Percentiles rank a stretch among this genome's conserved stretches.
Evolutionary conservation across 2,888 invertebrate genomes (phyloP).

Genomic region (Actias luna): DNA sequence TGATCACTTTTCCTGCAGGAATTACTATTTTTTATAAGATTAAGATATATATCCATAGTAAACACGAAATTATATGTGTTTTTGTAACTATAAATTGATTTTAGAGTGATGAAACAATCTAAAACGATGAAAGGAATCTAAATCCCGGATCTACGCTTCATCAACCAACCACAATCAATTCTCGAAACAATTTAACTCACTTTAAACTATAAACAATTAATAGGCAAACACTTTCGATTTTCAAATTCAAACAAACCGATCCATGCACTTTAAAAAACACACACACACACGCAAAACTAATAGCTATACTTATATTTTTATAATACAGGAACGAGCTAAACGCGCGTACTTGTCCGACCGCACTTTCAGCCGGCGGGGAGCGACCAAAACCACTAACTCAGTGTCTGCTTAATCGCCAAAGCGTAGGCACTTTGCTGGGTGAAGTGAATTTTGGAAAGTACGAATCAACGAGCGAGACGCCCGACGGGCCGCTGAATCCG

Average conservation of each 20-base stretch:
- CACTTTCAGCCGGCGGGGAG: constrained; percentile 22
- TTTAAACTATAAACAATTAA: neutral
- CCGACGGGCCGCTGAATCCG: constrained; percentile 3
- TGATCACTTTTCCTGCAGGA: too few relatives aligned
- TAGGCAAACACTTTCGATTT: neutral
- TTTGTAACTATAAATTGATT: too few relatives aligned
- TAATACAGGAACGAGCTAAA: constrained; percentile 3
- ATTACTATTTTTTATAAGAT: too few relatives aligned
- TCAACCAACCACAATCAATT: neutral
- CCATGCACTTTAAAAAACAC: constrained; percentile 18
- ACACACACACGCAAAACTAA: too few relatives aligned
- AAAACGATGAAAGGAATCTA: too few relatives aligned
- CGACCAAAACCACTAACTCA: constrained; percentile 50
- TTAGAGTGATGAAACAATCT: too few relatives aligned
- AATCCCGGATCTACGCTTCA: neutral
- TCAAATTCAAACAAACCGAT: constrained; percentile 6
- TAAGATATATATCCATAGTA: too few relatives aligned
- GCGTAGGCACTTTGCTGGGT: constrained; percentile 48
- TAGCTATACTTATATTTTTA: neutral
- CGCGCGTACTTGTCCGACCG: constrained; percentile 5
- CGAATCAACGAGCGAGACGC: constrained; percentile 63
- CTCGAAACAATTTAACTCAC: neutral
- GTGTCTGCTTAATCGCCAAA: constrained; percentile 43
- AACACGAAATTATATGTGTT: too few relatives aligned
- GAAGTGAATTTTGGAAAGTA: constrained; percentile 76